phyloP scores from a whole-genome alignment of 2,888 invertebrate genomes.

The Agrotis segetum region DNA sequence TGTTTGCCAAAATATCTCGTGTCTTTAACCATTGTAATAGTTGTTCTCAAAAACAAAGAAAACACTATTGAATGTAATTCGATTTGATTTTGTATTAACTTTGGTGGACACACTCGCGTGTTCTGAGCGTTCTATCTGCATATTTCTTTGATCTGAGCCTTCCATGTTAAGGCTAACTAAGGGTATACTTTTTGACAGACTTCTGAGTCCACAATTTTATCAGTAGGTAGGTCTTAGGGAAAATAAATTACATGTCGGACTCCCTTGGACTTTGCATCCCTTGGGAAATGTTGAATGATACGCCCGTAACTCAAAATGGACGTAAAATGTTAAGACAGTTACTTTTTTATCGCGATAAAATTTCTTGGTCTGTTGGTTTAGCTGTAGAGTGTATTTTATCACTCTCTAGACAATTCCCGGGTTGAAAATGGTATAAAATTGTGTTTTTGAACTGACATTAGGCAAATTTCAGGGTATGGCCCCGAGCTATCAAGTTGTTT shows the following conservation, averaged over 20 bases:
- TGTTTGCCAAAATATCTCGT: no score
- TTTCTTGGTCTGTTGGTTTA: conserved; percentile 27
- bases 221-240: conserved; percentile 11
- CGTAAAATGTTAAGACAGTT: conserved; percentile 7
- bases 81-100: no score
- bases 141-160: no score
- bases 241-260: conserved; percentile 38
- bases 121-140: no score
- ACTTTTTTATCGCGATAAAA: conserved; percentile 21
- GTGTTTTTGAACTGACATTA: conserved; percentile 27
- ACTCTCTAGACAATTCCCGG: conserved; percentile 24
- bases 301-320: conserved; percentile 17
- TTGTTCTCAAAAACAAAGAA: no score
- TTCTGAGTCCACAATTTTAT: conserved; percentile 25
- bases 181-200: conserved; percentile 29
- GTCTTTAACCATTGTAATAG: no score
- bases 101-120: no score
- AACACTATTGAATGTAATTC: no score
- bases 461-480: background rate
- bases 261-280: conserved; percentile 30
- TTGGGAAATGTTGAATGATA: conserved; percentile 37
- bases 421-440: background rate
- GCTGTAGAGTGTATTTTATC: conserved; percentile 23
- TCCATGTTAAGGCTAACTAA: conserved; percentile 9
- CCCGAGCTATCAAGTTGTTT: background rate